Conservation (phyloP, 2,797 vertebrate species). For the Buphagus erythrorhynchus region DNA sequence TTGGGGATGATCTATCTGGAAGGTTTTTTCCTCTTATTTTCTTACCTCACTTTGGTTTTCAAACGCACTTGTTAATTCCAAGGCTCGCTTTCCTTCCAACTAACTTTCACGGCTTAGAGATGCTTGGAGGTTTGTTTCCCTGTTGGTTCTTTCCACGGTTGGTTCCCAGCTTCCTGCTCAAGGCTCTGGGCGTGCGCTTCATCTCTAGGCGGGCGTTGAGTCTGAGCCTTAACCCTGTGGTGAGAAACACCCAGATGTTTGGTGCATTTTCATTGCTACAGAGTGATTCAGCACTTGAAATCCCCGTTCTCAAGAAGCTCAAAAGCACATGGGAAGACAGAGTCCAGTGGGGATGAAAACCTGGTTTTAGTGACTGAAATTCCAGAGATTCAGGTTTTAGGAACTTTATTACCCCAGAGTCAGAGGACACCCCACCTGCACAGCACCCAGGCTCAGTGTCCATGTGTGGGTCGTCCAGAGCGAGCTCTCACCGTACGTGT, state of each 20-base stretch:
- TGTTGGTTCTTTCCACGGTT: neutral
- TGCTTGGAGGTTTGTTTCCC: conserved; percentile 62
- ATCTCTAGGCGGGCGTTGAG: neutral
- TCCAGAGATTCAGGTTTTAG: neutral
- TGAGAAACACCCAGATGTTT: conserved; percentile 19
- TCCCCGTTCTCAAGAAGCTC: neutral
- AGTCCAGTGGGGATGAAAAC: neutral
- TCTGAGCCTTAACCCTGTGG: conserved; percentile 50
- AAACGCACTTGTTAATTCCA: conserved; percentile 80
- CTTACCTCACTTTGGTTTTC: conserved; percentile 81
- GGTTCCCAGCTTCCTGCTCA: conserved; percentile 50
- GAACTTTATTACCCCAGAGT: neutral
- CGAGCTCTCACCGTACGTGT: neutral
- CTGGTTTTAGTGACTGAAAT: neutral
- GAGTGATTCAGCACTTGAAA: conserved; percentile 40
- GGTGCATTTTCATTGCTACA: conserved; percentile 12
- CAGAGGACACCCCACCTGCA: neutral
- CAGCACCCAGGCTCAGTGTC: neutral
- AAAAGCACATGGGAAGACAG: neutral
- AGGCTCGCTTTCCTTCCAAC: conserved; percentile 83
- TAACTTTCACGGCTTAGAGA: conserved; percentile 79
- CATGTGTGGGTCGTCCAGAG: neutral
- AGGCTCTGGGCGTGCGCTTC: conserved; percentile 3
- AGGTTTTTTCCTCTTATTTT: conserved; percentile 89
- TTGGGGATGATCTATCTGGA: conserved; percentile 98